Evolutionary conservation across 2,113 vertebrate genomes (phyloP), one percentile per base, ranked within the genome.

Genomic region (Oncorhynchus keta): DNA sequence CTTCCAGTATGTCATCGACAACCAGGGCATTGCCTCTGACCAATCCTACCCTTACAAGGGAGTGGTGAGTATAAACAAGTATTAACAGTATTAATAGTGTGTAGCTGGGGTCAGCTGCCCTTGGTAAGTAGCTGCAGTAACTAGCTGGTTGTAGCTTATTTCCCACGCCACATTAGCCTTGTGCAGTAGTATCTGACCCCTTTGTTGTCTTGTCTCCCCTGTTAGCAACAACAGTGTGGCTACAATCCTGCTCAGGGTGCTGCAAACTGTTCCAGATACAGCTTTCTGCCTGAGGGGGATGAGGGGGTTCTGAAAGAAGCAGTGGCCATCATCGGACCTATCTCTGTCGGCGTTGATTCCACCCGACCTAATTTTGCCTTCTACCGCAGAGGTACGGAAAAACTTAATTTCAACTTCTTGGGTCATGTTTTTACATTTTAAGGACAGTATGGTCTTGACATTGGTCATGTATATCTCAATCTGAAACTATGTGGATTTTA

Each of bases 261-360:
- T 1, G 94, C 95, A 13, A 94, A 93, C 2, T 97, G 96, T 80
- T 91, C 91, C 0, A 80, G 74, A 0, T 97, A 94, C 2, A 61
- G 8, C 0, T 84, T 92, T 75, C 73, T 97, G 16, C 91, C 91
- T 0, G 0, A 1, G 0, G 93, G 88, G 0, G 77, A 93, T 0
- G 96, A 98, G 61, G 75, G 62, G 0, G 89, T 83, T 0, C 78
- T 97, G 22, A 89, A 90, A 67, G 85, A 85, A 0, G 92, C 91
- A 0, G 61, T 98, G 9, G 95, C 92, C 70, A 87, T 16, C 0
- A 28, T 95, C 0, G 96, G 96, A 0, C 96, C 96, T 0, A 89
- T 98, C 48, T 93, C 96, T 0, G 95, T 96, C 0, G 96, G 80
- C 24, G 88, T 98, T 2, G 94, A 98, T 0, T 94, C 95, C 1